Conservation (phyloP, 2,888 invertebrate species). For the Boloria selene region DNA sequence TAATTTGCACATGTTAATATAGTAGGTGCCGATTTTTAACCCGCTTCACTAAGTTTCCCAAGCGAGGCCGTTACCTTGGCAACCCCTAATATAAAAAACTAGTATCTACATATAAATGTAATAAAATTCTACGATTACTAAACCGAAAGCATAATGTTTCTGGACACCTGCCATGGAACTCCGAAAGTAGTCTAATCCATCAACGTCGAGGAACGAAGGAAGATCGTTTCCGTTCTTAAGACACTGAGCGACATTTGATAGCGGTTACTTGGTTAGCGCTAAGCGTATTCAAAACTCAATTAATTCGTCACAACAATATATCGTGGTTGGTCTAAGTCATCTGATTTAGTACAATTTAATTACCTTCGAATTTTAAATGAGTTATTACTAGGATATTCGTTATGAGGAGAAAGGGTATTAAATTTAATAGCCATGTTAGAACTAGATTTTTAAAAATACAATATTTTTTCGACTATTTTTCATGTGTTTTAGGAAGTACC, state of each 20-base stretch:
- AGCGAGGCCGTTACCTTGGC: too few species aligned
- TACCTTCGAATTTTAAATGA: neutral
- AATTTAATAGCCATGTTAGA: too few species aligned
- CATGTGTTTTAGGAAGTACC: too few species aligned
- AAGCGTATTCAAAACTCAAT: conserved; percentile 59
- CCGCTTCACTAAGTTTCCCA: too few species aligned
- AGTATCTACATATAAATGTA: too few species aligned
- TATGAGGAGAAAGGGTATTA: neutral
- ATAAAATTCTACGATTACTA: neutral
- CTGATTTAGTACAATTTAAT: conserved; percentile 7
- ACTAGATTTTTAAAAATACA: too few species aligned
- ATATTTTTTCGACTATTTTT: too few species aligned
- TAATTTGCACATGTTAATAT: too few species aligned
- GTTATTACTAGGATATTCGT: too few species aligned
- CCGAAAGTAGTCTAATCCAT: conserved; percentile 45
- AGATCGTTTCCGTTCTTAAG: conserved; percentile 42
- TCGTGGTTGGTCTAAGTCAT: conserved; percentile 32
- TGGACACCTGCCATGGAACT: conserved; percentile 22
- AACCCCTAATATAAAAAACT: too few species aligned
- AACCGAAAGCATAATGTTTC: neutral
- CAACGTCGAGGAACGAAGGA: conserved; percentile 45
- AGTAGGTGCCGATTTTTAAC: too few species aligned
- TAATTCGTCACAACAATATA: conserved; percentile 51
- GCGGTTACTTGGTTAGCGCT: conserved; percentile 55
- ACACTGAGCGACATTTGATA: conserved; percentile 67